Conservation (phyloP, 2,113 vertebrate genomes). For the Puma concolor region DNA sequence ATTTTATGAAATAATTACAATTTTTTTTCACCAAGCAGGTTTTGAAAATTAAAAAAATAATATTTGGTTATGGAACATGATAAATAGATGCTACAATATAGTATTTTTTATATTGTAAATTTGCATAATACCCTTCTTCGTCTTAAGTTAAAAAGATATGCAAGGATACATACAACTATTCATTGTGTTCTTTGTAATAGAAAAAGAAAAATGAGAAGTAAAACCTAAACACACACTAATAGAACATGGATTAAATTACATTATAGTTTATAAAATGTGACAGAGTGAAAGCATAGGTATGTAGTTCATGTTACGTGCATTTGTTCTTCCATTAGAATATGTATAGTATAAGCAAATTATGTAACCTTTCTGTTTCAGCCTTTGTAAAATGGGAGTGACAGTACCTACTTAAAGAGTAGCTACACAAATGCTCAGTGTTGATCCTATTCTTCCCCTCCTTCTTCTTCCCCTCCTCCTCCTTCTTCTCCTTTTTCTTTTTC, state of each 20-base stretch:
- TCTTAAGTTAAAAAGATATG: neutral
- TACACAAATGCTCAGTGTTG: neutral
- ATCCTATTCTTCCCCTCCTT: neutral
- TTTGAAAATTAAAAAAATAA: neutral
- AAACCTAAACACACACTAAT: neutral
- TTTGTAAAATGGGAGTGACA: neutral
- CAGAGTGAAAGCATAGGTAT: neutral
- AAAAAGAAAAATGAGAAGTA: neutral
- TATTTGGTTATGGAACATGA: neutral
- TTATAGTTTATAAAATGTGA: neutral
- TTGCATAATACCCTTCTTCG: neutral
- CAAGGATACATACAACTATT: neutral
- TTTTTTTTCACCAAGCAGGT: neutral
- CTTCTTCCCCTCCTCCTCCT: rapidly evolving
- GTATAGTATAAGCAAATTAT: neutral
- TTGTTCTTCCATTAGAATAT: neutral
- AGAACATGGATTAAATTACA: neutral
- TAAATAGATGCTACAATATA: neutral
- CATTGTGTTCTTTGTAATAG: neutral
- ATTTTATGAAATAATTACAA: neutral
- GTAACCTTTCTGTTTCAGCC: neutral
- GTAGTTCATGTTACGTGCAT: neutral
- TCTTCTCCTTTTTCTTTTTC: too few species aligned
- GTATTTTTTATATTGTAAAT: neutral
- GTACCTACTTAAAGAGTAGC: neutral